Conservation (phyloP, 2,113 vertebrate genomes). For the Ramphastos sulfuratus region DNA sequence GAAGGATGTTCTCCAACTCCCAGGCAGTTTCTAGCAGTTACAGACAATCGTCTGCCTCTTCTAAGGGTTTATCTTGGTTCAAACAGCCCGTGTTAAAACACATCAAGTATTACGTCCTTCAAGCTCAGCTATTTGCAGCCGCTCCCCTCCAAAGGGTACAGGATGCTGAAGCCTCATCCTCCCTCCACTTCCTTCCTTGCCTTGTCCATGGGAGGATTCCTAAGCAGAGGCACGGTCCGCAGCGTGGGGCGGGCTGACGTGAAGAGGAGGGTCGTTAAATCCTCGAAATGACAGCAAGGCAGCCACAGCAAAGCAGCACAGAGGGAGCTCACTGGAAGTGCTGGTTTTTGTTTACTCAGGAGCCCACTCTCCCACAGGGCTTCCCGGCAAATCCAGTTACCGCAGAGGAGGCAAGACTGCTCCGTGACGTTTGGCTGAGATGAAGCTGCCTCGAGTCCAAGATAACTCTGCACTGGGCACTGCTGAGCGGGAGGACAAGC, state of each 20-base stretch:
- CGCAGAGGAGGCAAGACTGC: neutral
- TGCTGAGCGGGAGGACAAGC: neutral
- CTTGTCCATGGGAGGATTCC: conserved; percentile 75
- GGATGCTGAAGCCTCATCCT: conserved; percentile 79
- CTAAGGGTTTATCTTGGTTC: conserved; percentile 37
- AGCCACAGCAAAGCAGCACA: neutral
- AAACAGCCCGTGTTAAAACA: conserved; percentile 38
- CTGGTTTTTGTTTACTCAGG: neutral
- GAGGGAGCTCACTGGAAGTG: neutral
- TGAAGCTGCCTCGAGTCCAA: neutral
- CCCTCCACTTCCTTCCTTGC: conserved; percentile 82
- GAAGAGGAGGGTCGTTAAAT: conserved; percentile 26
- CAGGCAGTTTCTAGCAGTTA: neutral
- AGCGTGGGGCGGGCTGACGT: neutral
- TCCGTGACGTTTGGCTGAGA: neutral
- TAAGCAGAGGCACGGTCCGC: neutral
- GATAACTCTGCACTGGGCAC: neutral
- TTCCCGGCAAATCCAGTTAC: neutral
- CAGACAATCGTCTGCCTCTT: neutral
- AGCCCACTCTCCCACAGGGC: neutral
- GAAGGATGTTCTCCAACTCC: neutral
- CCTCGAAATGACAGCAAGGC: conserved; percentile 30
- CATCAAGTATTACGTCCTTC: conserved; percentile 27
- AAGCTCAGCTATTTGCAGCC: conserved; percentile 49
- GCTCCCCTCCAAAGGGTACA: conserved; percentile 74